phyloP scores from a whole-genome alignment of 2,113 vertebrate species.

The Thryonomys swinderianus region DNA sequence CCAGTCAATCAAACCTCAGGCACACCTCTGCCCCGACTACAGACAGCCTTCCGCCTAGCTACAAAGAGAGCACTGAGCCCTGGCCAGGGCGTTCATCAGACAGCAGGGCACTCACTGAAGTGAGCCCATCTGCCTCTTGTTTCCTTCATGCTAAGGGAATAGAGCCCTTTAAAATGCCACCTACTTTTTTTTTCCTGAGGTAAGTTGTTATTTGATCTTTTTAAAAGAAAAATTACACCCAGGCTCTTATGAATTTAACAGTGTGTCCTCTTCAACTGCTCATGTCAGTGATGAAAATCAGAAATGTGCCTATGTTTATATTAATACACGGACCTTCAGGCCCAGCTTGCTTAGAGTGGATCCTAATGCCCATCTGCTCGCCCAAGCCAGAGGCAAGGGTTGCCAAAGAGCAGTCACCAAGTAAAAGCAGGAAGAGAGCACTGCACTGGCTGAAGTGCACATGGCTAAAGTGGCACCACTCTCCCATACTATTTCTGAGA shows the following conservation, averaged over 20 bases:
- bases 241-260: slow-evolving; percentile 48
- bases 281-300: slow-evolving; percentile 33
- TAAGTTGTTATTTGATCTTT: slow-evolving; percentile 44
- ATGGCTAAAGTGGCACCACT: not conserved
- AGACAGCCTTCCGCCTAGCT: not conserved
- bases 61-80: not conserved
- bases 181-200: not conserved
- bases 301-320: not conserved
- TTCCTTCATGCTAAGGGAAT: not conserved
- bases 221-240: slow-evolving; percentile 44
- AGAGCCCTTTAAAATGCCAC: not conserved
- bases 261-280: not conserved
- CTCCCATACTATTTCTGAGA: slow-evolving; percentile 44
- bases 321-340: not conserved
- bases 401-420: slow-evolving; percentile 21
- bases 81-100: not conserved
- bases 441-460: not conserved
- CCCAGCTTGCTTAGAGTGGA: not conserved
- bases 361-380: not conserved
- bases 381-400: not conserved
- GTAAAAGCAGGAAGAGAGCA: not conserved
- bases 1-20: slow-evolving; percentile 11
- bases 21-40: slow-evolving; percentile 43
- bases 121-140: not conserved
- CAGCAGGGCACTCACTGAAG: not conserved